phyloP scores from a whole-genome alignment of 2,113 vertebrate species.

The Cisticola juncidis region DNA sequence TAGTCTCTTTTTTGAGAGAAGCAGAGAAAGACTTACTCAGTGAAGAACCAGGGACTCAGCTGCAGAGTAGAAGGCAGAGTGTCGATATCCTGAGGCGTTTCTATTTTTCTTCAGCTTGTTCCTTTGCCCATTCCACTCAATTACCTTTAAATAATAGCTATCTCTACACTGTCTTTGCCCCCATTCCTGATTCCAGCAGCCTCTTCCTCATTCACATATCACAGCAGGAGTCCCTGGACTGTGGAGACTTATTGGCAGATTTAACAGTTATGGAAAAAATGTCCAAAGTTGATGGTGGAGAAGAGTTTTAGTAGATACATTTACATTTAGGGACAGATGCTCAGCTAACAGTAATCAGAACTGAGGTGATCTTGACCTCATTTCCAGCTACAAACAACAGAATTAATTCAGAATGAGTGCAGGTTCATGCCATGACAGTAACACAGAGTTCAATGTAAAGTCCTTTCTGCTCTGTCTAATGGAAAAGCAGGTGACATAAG shows the following conservation, averaged over 20 bases:
- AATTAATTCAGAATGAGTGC: background rate
- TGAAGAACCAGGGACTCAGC: constrained; percentile 1
- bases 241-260: background rate
- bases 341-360: background rate
- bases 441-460: background rate
- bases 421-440: background rate
- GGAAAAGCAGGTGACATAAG: background rate
- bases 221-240: background rate
- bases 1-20: background rate
- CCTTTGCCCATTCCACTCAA: constrained; percentile 32
- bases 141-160: constrained; percentile 48
- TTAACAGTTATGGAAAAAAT: constrained; percentile 6
- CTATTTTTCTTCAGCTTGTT: constrained; percentile 19
- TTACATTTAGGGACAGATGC: background rate
- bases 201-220: background rate
- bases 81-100: background rate
- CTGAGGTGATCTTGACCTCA: background rate
- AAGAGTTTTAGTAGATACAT: background rate
- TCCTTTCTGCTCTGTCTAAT: background rate
- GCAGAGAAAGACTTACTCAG: background rate
- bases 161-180: background rate
- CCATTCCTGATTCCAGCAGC: background rate
- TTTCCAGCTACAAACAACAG: background rate
- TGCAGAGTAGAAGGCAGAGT: background rate
- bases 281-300: background rate